Percentiles rank a stretch among this genome's conserved stretches.
These are phyloP conservation scores for Tachina fera DNA, from an alignment of 2,888 invertebrate species.

Conservation along the genomic window DNA sequence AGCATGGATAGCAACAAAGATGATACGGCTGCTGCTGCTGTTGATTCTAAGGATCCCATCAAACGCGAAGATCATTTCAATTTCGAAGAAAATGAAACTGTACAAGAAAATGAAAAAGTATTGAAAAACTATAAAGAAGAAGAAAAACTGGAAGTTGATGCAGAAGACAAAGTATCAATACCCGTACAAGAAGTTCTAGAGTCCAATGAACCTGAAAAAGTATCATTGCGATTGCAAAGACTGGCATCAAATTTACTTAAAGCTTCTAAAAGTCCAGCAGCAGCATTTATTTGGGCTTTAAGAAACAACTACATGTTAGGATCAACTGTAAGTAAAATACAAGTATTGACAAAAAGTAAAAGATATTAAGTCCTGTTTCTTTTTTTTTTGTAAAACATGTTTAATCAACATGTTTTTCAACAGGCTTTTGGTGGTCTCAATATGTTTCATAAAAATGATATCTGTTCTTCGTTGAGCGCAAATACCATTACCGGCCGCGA, in stretches of 20 bases:
- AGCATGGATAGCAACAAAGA: constrained; percentile 15
- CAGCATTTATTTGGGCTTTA: constrained; percentile 86
- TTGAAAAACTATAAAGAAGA: constrained; percentile 83
- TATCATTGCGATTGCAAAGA: constrained; percentile 84
- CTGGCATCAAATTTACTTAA: constrained; percentile 81
- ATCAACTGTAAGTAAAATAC: constrained; percentile 76
- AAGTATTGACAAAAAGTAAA: no score
- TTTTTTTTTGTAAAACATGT: background rate
- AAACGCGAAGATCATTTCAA: constrained; percentile 78
- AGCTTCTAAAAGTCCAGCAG: constrained; percentile 76
- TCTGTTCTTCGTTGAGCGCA: constrained; percentile 85
- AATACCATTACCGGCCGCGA: constrained; percentile 85
- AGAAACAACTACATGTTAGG: constrained; percentile 81
- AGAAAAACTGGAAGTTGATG: constrained; percentile 75
- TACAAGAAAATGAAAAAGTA: constrained; percentile 85
- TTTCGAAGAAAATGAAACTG: constrained; percentile 80
- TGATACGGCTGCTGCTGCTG: constrained; percentile 31
- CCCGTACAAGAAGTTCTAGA: constrained; percentile 83
- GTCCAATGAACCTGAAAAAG: constrained; percentile 84
- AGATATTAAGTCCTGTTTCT: no score
- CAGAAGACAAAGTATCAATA: constrained; percentile 40
- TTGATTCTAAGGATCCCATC: constrained; percentile 75
- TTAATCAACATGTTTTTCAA: constrained; percentile 19
- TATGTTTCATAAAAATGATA: constrained; percentile 84
- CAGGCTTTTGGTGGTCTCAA: constrained; percentile 82